phyloP scores from a whole-genome alignment of 2,113 vertebrate species.

The Garra rufa region DNA sequence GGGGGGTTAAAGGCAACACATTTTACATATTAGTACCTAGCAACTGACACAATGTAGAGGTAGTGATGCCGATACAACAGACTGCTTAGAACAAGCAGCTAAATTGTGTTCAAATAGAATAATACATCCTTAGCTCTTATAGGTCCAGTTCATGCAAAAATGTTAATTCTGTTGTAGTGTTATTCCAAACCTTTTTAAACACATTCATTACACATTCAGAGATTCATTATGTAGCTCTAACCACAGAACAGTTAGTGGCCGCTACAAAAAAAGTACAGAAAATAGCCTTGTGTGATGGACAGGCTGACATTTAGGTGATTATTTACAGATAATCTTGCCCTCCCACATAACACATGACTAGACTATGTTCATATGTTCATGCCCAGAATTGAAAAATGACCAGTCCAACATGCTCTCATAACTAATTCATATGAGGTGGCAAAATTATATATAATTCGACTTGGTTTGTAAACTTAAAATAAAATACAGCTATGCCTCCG shows the following conservation, averaged over 20 bases:
- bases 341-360: background rate
- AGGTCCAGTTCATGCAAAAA: background rate
- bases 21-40: conserved; percentile 82
- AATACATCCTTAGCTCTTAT: conserved; percentile 13
- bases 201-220: background rate
- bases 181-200: background rate
- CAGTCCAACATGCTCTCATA: background rate
- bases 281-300: background rate
- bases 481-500: too few species aligned
- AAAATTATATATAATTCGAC: background rate
- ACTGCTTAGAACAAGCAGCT: conserved; percentile 73
- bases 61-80: conserved; percentile 57
- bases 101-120: conserved; percentile 62
- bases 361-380: background rate
- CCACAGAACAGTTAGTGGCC: background rate
- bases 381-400: background rate
- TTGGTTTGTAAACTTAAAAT: background rate
- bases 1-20: conserved; percentile 75
- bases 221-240: background rate
- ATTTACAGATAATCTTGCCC: background rate
- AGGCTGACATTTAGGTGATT: conserved; percentile 5
- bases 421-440: background rate
- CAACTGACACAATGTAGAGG: conserved; percentile 72
- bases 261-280: background rate
- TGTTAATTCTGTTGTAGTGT: background rate